Conservation (phyloP, 2,113 vertebrate genomes). For the Bubo scandiacus region DNA sequence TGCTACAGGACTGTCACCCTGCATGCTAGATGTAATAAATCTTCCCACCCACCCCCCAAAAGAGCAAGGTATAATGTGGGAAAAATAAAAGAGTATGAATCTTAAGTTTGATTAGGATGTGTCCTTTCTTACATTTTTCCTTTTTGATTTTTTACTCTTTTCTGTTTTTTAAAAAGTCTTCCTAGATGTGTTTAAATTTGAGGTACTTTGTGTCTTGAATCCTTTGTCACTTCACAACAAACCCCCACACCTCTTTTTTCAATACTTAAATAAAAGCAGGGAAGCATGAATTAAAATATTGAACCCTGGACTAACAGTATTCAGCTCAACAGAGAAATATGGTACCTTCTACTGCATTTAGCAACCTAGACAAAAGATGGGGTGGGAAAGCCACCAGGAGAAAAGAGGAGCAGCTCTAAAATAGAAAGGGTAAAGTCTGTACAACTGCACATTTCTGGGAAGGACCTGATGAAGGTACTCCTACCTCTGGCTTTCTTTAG, state of each 20-base stretch:
- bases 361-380: background rate
- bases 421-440: background rate
- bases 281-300: background rate
- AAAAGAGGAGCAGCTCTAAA: background rate
- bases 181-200: background rate
- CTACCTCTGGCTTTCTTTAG: background rate
- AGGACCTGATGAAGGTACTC: background rate
- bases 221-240: background rate
- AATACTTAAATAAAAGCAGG: background rate
- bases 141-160: background rate
- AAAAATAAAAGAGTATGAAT: background rate
- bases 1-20: background rate
- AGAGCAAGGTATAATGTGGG: background rate
- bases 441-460: background rate
- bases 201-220: background rate
- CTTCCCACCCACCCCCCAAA: fast-evolving
- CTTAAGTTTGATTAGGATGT: background rate
- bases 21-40: background rate
- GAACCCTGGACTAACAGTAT: background rate
- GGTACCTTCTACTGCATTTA: background rate
- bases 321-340: background rate
- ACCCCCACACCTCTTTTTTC: background rate
- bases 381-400: background rate
- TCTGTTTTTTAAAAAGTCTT: background rate
- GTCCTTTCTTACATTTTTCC: background rate